Evolutionary conservation across 1,140 invertebrate genomes (phyloP), one percentile per base, ranked within the genome.

Genomic region (Ephestia elutella): DNA sequence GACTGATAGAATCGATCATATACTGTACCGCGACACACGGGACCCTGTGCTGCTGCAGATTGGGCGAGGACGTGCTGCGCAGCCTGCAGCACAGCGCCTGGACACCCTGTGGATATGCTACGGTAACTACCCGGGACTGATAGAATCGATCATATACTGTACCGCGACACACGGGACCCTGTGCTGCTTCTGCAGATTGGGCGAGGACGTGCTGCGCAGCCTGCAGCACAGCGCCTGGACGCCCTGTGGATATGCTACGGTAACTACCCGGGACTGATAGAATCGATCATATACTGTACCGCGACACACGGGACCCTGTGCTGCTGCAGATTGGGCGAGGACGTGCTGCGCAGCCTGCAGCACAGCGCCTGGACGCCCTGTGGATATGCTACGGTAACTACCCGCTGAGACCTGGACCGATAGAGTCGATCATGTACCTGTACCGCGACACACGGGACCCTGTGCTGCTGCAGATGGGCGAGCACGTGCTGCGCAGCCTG

Each of bases 141-240:
- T 98, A 32, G 98, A 99, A 86, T 98, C 97, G 44, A 93, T 98
- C 13, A 97, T 99, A 96, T 99, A 99, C 82, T 99, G 10, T 99
- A 99, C 77, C 90, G 95, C 75, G 96, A 97, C 0, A 99, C 98
- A 0, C 93, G 94, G 49, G 98, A 99, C 89, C 96, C 97, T 4
- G 95, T 94, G 80, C 88, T 99, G 60, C 88, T n/a, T n/a, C n/a
- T 99, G 48, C 93, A 97, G 82, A 94, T 98, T n/a, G 71, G 97
- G 96, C 0, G 93, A 96, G 63, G 95, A 97, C 84, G 95, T 98
- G 60, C 78, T 99, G 17, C 92, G 94, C 73, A 95, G 96, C 66
- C 95, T 99, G 63, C 94, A 97, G 72, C 94, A 97, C 71, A 97
- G 94, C 81, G 94, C 97, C 0, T 93, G 92, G 80, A 99, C 98